These are phyloP conservation scores for Caenorhabditis latens DNA, from an alignment of 1,140 invertebrate species.

Conservation along the genomic window DNA sequence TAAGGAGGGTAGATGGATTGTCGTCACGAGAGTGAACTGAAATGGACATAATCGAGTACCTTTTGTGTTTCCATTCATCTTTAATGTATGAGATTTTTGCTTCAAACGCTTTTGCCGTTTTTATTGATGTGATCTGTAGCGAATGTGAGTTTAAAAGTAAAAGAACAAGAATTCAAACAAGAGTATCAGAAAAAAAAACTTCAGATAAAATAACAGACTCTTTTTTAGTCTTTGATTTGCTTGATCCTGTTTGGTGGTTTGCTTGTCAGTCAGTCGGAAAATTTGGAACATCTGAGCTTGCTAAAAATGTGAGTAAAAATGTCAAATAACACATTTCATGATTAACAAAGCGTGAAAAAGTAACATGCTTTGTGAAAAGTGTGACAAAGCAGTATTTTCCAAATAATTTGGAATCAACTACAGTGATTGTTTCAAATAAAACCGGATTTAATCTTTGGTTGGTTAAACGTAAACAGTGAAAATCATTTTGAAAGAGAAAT, in stretches of 20 bases:
- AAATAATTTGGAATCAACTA: too few relatives aligned
- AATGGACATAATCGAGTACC: constrained; percentile 56
- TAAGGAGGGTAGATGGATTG: constrained; percentile 31
- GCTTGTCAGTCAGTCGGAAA: not conserved
- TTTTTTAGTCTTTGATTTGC: not conserved
- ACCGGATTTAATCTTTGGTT: too few relatives aligned
- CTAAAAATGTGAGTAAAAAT: not conserved
- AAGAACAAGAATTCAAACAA: not conserved
- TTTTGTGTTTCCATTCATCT: constrained; percentile 53
- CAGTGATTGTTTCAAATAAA: too few relatives aligned
- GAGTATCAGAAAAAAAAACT: too few relatives aligned
- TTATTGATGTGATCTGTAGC: constrained; percentile 29
- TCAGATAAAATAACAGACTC: not conserved
- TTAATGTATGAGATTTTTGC: constrained; percentile 54
- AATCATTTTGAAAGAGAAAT: too few relatives aligned
- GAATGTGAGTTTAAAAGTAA: not conserved
- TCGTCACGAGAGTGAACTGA: constrained; percentile 50
- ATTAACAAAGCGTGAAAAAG: too few relatives aligned
- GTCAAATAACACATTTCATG: too few relatives aligned
- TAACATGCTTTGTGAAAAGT: too few relatives aligned
- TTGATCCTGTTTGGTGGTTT: not conserved
- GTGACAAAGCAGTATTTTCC: too few relatives aligned
- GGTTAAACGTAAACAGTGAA: too few relatives aligned
- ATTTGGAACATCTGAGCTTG: not conserved
- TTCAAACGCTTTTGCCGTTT: constrained; percentile 2